A percentile compares a stretch with the other conserved stretches of the same genome.
Evolutionary conservation across 2,888 invertebrate species (phyloP).

Genomic region (Tenthredo mesomela): DNA sequence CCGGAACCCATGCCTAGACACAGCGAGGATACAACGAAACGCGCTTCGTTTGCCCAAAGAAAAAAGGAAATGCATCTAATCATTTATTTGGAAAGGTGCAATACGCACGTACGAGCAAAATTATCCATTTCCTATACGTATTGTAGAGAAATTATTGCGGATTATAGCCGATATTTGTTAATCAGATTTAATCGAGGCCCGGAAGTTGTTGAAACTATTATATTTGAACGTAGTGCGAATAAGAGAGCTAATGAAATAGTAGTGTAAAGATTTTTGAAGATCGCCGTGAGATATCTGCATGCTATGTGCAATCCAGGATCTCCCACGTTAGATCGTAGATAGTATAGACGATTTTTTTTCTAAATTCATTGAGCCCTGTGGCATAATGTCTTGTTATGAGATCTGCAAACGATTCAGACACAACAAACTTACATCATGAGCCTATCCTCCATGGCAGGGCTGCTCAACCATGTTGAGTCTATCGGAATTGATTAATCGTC

Average conservation of each 20-base stretch:
- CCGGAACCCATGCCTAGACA: neutral
- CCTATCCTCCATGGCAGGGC: neutral
- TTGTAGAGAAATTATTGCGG: neutral
- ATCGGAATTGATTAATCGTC: neutral
- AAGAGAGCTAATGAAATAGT: constrained; percentile 1
- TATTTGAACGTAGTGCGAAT: neutral
- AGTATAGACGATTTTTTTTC: neutral
- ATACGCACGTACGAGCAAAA: neutral
- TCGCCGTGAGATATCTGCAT: neutral
- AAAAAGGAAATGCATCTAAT: constrained; percentile 35
- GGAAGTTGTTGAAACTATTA: neutral
- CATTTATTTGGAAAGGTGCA: neutral
- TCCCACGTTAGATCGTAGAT: neutral
- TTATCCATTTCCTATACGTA: neutral
- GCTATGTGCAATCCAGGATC: neutral
- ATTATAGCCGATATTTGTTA: neutral
- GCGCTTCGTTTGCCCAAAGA: constrained; percentile 4
- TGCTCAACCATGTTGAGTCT: neutral
- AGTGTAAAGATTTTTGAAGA: neutral
- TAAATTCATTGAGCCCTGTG: constrained; percentile 10
- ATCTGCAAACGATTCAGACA: neutral
- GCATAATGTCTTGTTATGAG: neutral
- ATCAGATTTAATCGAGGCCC: neutral
- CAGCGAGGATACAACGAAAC: constrained; percentile 4
- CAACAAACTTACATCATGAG: constrained; percentile 9